These are phyloP conservation scores for Pachyseris speciosa DNA, from an alignment of 64 coral and sea anemone genomes.

Conservation along the genomic window DNA sequence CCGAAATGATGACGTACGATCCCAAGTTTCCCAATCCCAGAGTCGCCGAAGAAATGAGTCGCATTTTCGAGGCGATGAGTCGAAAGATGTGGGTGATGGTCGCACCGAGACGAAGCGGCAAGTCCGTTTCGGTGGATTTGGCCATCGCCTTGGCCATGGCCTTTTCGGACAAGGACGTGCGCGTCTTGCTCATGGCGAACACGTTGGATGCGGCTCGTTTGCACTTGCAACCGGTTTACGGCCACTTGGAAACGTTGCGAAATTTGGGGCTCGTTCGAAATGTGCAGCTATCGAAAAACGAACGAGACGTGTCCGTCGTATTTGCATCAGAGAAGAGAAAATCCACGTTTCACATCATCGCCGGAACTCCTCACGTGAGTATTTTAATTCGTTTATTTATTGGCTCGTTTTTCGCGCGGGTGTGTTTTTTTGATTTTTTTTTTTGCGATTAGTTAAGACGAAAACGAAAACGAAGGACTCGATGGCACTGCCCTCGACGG, in stretches of 20 bases:
- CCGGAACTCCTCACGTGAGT: not conserved
- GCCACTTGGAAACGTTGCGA: not conserved
- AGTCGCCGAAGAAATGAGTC: not conserved
- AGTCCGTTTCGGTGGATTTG: not conserved
- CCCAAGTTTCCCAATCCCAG: not conserved
- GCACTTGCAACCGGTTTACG: not conserved
- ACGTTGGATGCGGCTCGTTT: not conserved
- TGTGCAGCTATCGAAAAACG: not conserved
- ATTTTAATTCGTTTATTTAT: not conserved
- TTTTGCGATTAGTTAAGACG: not conserved
- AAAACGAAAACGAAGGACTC: not conserved
- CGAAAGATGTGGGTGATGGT: not conserved
- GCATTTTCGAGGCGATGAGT: not conserved
- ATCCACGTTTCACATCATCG: conserved; percentile 16
- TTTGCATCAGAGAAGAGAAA: not conserved
- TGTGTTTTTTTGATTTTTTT: not conserved
- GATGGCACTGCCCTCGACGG: not conserved
- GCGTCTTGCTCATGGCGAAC: not conserved
- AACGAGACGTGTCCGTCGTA: not conserved
- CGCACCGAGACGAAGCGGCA: not conserved
- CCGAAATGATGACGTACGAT: not conserved
- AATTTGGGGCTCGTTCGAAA: not conserved
- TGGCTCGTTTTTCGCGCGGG: too few relatives aligned
- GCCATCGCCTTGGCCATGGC: not conserved
- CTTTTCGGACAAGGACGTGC: not conserved